Base-by-base conservation (phyloP, 2,797 vertebrate genomes). In the Macroramphosus scolopax region DNA sequence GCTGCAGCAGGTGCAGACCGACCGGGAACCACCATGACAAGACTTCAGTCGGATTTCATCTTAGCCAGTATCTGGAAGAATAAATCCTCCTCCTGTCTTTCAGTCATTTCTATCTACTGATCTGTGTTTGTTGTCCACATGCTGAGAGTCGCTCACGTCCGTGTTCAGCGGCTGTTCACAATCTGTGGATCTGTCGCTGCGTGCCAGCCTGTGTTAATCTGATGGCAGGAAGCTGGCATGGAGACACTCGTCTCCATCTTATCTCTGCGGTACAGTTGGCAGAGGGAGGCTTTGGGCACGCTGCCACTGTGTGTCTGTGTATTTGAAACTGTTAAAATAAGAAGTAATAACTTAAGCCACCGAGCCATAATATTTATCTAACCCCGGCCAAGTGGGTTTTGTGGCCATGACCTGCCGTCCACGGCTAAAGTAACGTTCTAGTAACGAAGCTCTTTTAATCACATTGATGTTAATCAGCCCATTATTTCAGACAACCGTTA, bases 141-240 rank as follows among this genome's bases (percentile, higher is more conserved):
- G 34, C 16, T 42, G 15, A 50, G 38, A 16, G 34, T 31, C 15
- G n/a, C 44, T 32, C 17, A 14, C 51, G 60, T 40, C 55, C 51
- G 50, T 35, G 47, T 4, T 3, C 3, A 15, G 32, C 35, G 38
- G 26, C 33, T 30, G 22, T 8, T 26, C 50, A 12, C 45, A 32
- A 52, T 10, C 28, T 31, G 48, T 31, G 11, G 50, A 17, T 46
- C 29, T 32, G 12, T 46, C 55, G 29, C 36, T 13, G 14, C 37
- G 25, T 28, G 31, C 51, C 69, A 61, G 55, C 28, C 31, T 32
- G 37, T 29, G 25, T 57, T 65, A 56, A 65, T 56, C 16, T 53
- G 72, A 64, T 32, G 43, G 63, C 71, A 81, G 67, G 66, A 73
- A 80, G 65, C 56, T 75, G 57, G 64, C 70, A 60, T 13, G n/a